Evolutionary conservation across 2,888 invertebrate genomes (phyloP).

Genomic region (Cristatella mucedo): DNA sequence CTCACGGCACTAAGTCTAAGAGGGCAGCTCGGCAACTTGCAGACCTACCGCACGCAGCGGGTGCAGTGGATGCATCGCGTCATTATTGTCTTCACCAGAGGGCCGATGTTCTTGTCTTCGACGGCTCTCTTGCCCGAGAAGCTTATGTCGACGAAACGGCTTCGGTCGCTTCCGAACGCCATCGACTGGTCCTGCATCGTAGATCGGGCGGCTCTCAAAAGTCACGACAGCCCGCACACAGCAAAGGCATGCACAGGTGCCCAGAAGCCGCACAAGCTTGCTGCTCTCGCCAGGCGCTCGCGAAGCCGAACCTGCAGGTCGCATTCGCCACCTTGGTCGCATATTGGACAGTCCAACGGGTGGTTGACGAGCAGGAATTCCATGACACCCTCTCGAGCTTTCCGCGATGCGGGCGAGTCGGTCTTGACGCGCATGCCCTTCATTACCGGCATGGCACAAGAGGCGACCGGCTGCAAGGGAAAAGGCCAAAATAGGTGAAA

Average conservation of each 20-base stretch:
- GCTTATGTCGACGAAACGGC: constrained; percentile 78
- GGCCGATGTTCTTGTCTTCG: constrained; percentile 96
- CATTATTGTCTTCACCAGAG: constrained; percentile 94
- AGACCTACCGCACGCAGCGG: constrained; percentile 59
- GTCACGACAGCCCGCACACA: too few relatives aligned
- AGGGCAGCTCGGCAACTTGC: not conserved
- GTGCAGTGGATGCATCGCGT: constrained; percentile 99
- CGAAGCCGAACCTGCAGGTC: constrained; percentile 40
- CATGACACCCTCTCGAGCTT: constrained; percentile 74
- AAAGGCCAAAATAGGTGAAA: too few relatives aligned
- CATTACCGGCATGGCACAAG: constrained; percentile 99
- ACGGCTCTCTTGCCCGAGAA: constrained; percentile 86
- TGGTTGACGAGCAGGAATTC: constrained; percentile 96
- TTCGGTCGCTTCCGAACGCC: constrained; percentile 78
- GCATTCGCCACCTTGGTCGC: constrained; percentile 71
- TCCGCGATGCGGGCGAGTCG: constrained; percentile 75
- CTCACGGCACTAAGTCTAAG: too few relatives aligned
- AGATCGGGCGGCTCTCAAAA: too few relatives aligned
- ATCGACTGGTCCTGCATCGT: constrained; percentile 96
- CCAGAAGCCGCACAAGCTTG: too few relatives aligned
- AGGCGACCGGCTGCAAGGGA: constrained; percentile 63
- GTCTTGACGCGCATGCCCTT: constrained; percentile 96
- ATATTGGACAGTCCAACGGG: constrained; percentile 96
- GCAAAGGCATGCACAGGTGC: too few relatives aligned
- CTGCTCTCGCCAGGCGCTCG: not conserved